phyloP scores from a whole-genome alignment of 1,140 invertebrate species.

The Drosophila bifasciata region DNA sequence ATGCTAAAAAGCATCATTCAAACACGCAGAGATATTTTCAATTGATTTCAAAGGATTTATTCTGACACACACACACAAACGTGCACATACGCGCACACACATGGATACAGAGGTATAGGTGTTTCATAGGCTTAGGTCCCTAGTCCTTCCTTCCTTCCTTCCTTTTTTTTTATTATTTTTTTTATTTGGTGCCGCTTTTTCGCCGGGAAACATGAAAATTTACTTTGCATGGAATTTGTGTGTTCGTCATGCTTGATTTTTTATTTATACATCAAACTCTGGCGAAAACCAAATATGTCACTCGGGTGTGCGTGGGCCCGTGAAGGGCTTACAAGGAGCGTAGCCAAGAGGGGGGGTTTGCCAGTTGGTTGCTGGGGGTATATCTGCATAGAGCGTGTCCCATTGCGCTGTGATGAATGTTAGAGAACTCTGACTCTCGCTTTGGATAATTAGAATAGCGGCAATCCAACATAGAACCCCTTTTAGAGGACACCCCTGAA shows the following conservation, averaged over 20 bases:
- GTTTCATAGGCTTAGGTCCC: constrained; percentile 42
- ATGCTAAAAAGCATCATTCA: constrained; percentile 11
- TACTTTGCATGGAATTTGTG: constrained; percentile 69
- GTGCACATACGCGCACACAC: constrained; percentile 8
- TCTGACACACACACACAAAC: constrained; percentile 15
- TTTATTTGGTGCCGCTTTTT: constrained; percentile 43
- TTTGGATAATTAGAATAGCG: too few relatives aligned
- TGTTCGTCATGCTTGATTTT: constrained; percentile 74
- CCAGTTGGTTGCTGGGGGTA: not conserved
- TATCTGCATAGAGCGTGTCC: not conserved
- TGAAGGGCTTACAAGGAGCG: constrained; percentile 43
- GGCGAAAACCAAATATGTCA: constrained; percentile 70
- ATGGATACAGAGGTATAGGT: constrained; percentile 26
- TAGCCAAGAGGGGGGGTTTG: constrained; percentile 33
- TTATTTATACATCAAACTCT: constrained; percentile 73
- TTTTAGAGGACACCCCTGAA: too few relatives aligned
- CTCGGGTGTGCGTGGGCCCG: constrained; percentile 65
- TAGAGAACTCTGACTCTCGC: too few relatives aligned
- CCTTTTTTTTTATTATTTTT: constrained; percentile 16
- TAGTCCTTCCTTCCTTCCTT: constrained; percentile 7
- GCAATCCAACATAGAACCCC: too few relatives aligned
- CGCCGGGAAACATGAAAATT: constrained; percentile 72
- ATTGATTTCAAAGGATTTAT: constrained; percentile 39
- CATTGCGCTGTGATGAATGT: too few relatives aligned
- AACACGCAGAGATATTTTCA: constrained; percentile 11